A percentile compares a stretch with the other conserved stretches of the same genome.
These are phyloP conservation scores for Motacilla tschutschensis DNA, from an alignment of 2,113 vertebrate genomes.

Conservation along the genomic window DNA sequence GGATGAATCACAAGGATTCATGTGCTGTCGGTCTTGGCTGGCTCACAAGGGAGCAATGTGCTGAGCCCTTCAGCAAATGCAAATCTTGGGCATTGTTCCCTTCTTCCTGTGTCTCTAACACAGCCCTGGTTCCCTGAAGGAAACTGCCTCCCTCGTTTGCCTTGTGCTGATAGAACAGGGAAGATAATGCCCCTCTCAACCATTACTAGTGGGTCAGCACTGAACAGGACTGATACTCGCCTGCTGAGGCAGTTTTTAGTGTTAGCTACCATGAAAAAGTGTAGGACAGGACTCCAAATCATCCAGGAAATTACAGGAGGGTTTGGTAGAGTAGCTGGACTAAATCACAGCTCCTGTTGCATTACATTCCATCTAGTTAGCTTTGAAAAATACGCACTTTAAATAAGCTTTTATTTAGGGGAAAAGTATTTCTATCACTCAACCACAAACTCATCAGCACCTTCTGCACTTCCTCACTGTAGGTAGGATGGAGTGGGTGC, in stretches of 20 bases:
- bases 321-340: neutral
- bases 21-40: conserved; percentile 13
- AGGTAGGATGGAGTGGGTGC: neutral
- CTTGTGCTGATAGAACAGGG: neutral
- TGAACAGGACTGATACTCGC: neutral
- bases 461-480: neutral
- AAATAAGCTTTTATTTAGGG: neutral
- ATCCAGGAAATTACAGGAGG: neutral
- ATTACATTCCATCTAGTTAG: neutral
- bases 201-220: neutral
- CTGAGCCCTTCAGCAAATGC: conserved; percentile 41
- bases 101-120: neutral
- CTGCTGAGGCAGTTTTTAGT: neutral
- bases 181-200: neutral
- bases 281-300: neutral
- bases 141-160: neutral
- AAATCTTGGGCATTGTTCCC: conserved; percentile 27
- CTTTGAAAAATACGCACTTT: neutral
- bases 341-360: neutral
- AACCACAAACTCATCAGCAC: neutral
- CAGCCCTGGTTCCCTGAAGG: neutral
- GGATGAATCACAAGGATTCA: conserved; percentile 46
- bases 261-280: neutral
- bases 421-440: neutral
- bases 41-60: conserved; percentile 29